Evolutionary conservation across 2,888 invertebrate genomes (phyloP).

Genomic region (Cybosia mesomella): DNA sequence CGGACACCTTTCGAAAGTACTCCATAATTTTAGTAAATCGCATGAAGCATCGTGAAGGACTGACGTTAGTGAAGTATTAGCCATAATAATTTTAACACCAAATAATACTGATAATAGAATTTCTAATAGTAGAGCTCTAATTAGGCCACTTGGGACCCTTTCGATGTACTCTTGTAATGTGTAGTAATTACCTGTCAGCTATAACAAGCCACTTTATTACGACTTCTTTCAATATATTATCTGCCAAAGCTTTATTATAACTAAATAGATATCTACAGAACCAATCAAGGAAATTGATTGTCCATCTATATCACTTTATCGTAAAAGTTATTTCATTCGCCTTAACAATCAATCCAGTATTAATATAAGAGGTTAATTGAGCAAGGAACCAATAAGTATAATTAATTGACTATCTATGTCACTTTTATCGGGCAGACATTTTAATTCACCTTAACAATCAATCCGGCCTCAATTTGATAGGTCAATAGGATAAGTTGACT

Average conservation of each 20-base stretch:
- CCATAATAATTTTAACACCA: constrained; percentile 65
- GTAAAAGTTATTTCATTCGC: background rate
- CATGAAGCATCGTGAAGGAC: constrained; percentile 39
- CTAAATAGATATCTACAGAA: background rate
- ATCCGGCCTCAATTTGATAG: background rate
- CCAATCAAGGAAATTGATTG: background rate
- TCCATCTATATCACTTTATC: background rate
- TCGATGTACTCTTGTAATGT: constrained; percentile 48
- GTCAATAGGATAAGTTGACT: background rate
- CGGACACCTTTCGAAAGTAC: background rate
- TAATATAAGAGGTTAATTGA: background rate
- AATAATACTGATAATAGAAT: constrained; percentile 56
- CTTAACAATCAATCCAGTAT: background rate
- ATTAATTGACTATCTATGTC: background rate
- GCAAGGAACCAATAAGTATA: background rate
- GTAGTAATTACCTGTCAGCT: constrained; percentile 15
- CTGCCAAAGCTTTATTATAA: constrained; percentile 10
- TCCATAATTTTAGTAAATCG: constrained; percentile 11
- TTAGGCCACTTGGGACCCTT: constrained; percentile 64
- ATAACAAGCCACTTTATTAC: constrained; percentile 4
- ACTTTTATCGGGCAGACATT: background rate
- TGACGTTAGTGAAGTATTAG: constrained; percentile 52
- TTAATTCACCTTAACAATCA: background rate
- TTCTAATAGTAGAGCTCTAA: constrained; percentile 50
- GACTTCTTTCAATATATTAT: background rate